phyloP scores from a whole-genome alignment of 2,797 vertebrate species.

The Balearica regulorum region DNA sequence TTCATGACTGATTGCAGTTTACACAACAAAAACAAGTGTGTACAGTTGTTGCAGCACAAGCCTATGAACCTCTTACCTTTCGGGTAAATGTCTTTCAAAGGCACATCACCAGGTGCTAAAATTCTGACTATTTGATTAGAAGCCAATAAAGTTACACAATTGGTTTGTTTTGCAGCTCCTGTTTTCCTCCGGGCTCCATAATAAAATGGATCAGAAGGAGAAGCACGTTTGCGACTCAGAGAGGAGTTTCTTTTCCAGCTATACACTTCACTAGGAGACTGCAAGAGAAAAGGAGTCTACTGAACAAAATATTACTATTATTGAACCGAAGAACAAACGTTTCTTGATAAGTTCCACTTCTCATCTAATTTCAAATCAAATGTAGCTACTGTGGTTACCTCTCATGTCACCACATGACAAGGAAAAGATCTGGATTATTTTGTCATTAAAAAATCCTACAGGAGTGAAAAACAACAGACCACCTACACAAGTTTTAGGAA shows the following conservation, averaged over 20 bases:
- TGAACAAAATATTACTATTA: not conserved
- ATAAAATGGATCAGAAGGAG: conserved; percentile 73
- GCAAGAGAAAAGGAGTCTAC: not conserved
- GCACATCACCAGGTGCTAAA: conserved; percentile 85
- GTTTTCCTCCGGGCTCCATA: conserved; percentile 73
- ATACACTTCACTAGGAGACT: conserved; percentile 95
- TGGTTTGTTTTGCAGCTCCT: conserved; percentile 77
- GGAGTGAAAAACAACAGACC: not conserved
- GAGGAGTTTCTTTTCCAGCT: conserved; percentile 83
- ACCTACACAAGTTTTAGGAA: not conserved
- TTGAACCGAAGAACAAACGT: not conserved
- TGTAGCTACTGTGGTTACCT: not conserved
- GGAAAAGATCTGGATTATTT: not conserved
- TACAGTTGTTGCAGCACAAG: not conserved
- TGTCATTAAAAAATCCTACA: not conserved
- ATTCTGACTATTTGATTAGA: conserved; percentile 91
- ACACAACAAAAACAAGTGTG: not conserved
- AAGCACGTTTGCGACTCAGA: conserved; percentile 62
- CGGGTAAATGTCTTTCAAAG: conserved; percentile 88
- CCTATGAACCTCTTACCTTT: conserved; percentile 82
- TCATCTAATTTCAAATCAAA: not conserved
- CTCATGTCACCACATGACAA: not conserved
- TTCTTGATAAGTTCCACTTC: not conserved
- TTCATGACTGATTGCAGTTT: not conserved
- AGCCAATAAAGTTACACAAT: conserved; percentile 83